Evolutionary conservation across 2,888 invertebrate species (phyloP).

Genomic region (Oasisia sp.): DNA sequence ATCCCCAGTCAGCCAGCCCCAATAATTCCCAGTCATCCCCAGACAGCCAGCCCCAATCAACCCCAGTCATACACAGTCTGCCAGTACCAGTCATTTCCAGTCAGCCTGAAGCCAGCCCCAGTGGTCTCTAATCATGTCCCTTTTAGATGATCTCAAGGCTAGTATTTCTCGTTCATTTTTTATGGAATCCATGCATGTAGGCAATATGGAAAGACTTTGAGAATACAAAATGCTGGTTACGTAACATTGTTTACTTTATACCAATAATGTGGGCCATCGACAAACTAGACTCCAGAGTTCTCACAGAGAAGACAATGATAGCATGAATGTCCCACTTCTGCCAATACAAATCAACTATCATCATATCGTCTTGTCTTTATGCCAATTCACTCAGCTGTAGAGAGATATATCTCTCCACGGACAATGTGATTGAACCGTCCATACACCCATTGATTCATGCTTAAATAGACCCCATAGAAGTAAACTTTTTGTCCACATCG

Average conservation of each 20-base stretch:
- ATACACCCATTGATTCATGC: not conserved
- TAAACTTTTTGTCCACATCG: not conserved
- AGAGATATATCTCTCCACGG: not conserved
- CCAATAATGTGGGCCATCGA: not conserved
- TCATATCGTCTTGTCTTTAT: not conserved
- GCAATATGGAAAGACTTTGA: not conserved
- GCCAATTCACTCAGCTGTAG: not conserved
- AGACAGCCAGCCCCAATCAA: no score
- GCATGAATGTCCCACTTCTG: not conserved
- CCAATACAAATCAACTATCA: not conserved
- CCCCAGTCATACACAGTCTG: no score
- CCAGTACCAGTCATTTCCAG: no score
- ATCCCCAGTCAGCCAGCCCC: no score
- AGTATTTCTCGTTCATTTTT: not conserved
- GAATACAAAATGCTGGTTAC: not conserved
- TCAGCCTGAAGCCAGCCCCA: no score
- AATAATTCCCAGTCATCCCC: no score
- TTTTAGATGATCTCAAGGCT: not conserved
- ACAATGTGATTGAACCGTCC: not conserved
- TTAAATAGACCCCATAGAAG: not conserved
- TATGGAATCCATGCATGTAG: not conserved
- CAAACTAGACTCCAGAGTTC: not conserved
- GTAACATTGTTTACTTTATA: not conserved
- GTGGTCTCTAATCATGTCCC: no score
- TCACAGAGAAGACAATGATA: not conserved